A percentile compares a stretch with the other conserved stretches of the same genome.
Conservation (phyloP, 92 coral and sea anemone species). For the Actinostola sp. region DNA sequence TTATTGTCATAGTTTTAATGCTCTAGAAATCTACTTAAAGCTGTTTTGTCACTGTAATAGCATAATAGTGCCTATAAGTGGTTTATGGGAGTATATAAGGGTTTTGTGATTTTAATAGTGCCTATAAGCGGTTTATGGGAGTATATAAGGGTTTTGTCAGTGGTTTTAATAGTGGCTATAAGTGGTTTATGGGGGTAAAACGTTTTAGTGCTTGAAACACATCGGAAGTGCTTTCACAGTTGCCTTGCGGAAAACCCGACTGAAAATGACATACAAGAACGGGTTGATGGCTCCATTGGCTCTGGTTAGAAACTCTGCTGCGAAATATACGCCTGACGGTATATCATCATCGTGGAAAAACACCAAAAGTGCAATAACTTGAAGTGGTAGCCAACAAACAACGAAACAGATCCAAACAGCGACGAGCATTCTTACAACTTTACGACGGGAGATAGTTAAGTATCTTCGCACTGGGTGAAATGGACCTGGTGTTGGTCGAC, state of each 20-base stretch:
- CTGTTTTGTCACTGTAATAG: no score
- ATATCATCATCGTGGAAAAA: conserved; percentile 16
- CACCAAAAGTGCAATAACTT: conserved; percentile 44
- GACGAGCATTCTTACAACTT: conserved; percentile 54
- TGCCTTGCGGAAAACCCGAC: conserved; percentile 37
- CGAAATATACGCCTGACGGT: conserved; percentile 24
- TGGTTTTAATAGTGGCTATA: no score
- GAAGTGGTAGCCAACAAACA: conserved; percentile 73
- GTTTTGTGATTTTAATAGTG: no score
- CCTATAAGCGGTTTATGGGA: no score
- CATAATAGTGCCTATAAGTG: no score
- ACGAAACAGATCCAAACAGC: conserved; percentile 54
- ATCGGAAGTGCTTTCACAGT: not conserved
- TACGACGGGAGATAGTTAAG: conserved; percentile 21
- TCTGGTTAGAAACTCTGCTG: conserved; percentile 45
- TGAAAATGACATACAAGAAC: conserved; percentile 35
- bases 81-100: no score
- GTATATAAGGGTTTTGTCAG: no score
- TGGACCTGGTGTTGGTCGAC: conserved; percentile 67
- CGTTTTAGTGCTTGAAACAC: conserved; percentile 7
- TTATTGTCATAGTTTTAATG: no score
- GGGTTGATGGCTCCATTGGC: conserved; percentile 68
- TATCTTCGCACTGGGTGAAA: conserved; percentile 28
- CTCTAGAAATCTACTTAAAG: no score
- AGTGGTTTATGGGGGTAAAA: no score